Evolutionary conservation across 2,888 invertebrate species (phyloP).

Genomic region (Leptinotarsa tumamoca): DNA sequence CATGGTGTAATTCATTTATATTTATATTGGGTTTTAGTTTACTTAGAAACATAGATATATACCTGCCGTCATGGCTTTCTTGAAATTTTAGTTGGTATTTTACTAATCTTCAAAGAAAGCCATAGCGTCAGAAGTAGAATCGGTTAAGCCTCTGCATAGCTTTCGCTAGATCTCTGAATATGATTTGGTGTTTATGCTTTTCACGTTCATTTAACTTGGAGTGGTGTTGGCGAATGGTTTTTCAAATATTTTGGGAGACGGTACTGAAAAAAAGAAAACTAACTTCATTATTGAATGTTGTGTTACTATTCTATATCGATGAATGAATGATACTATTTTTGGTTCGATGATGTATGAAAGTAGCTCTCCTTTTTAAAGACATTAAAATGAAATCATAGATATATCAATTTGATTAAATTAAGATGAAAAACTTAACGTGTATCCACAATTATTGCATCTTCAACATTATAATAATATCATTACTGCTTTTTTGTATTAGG

Average conservation of each 20-base stretch:
- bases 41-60: conserved; percentile 50
- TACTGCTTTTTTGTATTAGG: too few species aligned
- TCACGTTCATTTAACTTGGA: conserved; percentile 50
- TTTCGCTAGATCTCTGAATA: conserved; percentile 64
- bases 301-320: not conserved
- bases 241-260: conserved; percentile 41
- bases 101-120: conserved; percentile 32
- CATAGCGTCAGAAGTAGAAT: conserved; percentile 52
- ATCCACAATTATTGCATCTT: too few species aligned
- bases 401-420: too few species aligned
- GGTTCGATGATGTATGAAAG: not conserved
- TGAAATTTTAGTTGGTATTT: conserved; percentile 30
- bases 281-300: conserved; percentile 14
- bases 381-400: too few species aligned
- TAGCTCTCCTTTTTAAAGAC: not conserved
- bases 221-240: conserved; percentile 50
- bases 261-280: conserved; percentile 33
- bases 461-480: too few species aligned
- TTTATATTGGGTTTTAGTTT: conserved; percentile 55
- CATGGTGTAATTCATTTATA: conserved; percentile 51
- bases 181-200: conserved; percentile 57
- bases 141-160: conserved; percentile 61
- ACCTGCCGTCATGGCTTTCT: conserved; percentile 32
- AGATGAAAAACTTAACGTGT: too few species aligned
- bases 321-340: not conserved